phyloP scores from a whole-genome alignment of 1,140 invertebrate genomes.

The Psilanteris sp. region DNA sequence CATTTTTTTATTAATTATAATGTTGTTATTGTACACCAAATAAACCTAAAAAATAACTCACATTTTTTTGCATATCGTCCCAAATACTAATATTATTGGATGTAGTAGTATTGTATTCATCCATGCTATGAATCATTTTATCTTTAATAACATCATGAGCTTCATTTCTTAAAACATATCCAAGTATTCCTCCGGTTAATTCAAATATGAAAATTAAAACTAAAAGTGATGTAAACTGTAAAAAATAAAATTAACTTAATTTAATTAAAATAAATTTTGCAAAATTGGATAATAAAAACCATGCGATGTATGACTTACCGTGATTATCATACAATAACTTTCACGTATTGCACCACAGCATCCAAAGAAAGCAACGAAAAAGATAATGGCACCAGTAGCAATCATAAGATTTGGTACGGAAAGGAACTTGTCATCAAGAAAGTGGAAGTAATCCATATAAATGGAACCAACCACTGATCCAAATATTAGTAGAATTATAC shows the following conservation, averaged over 20 bases:
- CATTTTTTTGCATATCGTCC: conserved; percentile 83
- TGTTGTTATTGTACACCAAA: no score
- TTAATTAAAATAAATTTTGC: neutral
- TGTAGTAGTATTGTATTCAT: conserved; percentile 77
- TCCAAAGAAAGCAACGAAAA: conserved; percentile 91
- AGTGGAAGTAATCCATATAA: conserved; percentile 84
- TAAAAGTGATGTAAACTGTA: conserved; percentile 87
- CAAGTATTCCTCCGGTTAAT: conserved; percentile 89
- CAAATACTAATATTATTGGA: conserved; percentile 79
- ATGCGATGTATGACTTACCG: conserved; percentile 79
- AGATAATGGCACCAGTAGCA: conserved; percentile 88
- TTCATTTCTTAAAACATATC: conserved; percentile 84
- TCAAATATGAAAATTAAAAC: conserved; percentile 89
- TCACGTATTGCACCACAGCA: conserved; percentile 92
- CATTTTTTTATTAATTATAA: neutral
- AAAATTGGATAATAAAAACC: neutral
- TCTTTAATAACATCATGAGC: conserved; percentile 80
- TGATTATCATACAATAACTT: conserved; percentile 89
- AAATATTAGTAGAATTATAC: conserved; percentile 84
- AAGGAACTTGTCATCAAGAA: conserved; percentile 82
- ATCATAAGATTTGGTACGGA: conserved; percentile 88
- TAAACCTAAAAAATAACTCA: no score
- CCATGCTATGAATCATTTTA: conserved; percentile 80
- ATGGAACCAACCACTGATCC: conserved; percentile 84
- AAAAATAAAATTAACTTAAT: no score